phyloP scores from a whole-genome alignment of 2,113 vertebrate species.

The Myiozetetes cayanensis region DNA sequence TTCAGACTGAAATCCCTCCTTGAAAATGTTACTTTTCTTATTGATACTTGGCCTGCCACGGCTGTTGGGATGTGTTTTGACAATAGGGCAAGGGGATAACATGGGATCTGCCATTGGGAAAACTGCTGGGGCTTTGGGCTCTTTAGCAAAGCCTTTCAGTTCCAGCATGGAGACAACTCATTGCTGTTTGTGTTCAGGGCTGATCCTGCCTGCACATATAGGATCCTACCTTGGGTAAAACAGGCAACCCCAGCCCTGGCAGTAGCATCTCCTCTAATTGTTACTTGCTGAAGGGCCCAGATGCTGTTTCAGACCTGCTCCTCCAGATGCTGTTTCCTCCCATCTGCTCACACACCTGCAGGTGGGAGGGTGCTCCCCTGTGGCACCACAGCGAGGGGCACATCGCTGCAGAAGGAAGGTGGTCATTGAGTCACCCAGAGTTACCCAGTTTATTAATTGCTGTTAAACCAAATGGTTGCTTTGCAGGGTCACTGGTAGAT shows the following conservation, averaged over 20 bases:
- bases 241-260: neutral
- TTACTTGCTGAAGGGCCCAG: neutral
- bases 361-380: neutral
- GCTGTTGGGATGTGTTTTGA: neutral
- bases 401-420: accelerated
- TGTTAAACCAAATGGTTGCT: neutral
- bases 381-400: neutral
- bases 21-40: neutral
- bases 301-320: neutral
- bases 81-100: neutral
- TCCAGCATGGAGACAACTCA: neutral
- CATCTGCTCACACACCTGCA: neutral
- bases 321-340: neutral
- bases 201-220: neutral
- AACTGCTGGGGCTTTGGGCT: neutral
- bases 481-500: neutral
- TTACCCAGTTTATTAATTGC: neutral
- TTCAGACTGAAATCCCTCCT: neutral
- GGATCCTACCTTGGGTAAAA: neutral
- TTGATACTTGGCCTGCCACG: neutral
- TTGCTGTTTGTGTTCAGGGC: neutral
- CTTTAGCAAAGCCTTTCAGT: neutral
- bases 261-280: neutral
- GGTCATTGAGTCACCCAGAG: neutral
- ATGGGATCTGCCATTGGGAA: neutral